Evolutionary conservation across 53 echinoderm and acorn worm species (phyloP).

Genomic region (Henricia sp.): DNA sequence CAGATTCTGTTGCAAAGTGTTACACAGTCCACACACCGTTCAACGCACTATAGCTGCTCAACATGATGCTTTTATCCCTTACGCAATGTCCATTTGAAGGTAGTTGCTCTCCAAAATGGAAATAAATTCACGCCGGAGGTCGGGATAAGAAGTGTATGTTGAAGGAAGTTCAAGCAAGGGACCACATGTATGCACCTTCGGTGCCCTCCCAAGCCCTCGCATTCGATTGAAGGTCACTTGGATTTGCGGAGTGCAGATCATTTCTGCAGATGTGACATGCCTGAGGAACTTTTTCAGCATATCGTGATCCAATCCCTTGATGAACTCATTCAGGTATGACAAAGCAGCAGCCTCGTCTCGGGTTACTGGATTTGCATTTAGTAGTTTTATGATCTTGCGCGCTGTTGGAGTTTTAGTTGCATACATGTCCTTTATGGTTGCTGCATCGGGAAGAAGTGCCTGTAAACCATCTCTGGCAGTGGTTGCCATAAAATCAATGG

Average conservation of each 20-base stretch:
- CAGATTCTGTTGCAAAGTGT: no score
- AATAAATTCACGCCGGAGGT: constrained; percentile 54
- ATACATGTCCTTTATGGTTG: constrained; percentile 12
- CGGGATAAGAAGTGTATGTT: constrained; percentile 55
- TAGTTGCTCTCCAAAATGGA: constrained; percentile 35
- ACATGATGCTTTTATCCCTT: no score
- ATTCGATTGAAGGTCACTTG: constrained; percentile 33
- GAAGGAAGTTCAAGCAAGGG: constrained; percentile 64
- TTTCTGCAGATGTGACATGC: constrained; percentile 44
- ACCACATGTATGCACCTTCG: constrained; percentile 63
- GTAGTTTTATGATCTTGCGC: constrained; percentile 44
- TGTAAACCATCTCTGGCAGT: constrained; percentile 16
- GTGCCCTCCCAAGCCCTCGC: constrained; percentile 51
- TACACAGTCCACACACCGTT: no score
- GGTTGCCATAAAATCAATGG: constrained; percentile 12
- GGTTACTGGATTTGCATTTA: constrained; percentile 55
- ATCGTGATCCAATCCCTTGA: constrained; percentile 39
- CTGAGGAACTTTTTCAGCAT: constrained; percentile 43
- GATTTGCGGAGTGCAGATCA: constrained; percentile 35
- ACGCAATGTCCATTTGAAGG: constrained; percentile 65
- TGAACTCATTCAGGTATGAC: constrained; percentile 44
- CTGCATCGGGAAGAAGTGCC: neutral
- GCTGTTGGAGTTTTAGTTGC: constrained; percentile 27
- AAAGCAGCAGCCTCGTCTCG: constrained; percentile 43
- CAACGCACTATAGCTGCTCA: no score